Base-by-base conservation (phyloP, 2,888 invertebrate species). In the Vandiemenella viatica region DNA sequence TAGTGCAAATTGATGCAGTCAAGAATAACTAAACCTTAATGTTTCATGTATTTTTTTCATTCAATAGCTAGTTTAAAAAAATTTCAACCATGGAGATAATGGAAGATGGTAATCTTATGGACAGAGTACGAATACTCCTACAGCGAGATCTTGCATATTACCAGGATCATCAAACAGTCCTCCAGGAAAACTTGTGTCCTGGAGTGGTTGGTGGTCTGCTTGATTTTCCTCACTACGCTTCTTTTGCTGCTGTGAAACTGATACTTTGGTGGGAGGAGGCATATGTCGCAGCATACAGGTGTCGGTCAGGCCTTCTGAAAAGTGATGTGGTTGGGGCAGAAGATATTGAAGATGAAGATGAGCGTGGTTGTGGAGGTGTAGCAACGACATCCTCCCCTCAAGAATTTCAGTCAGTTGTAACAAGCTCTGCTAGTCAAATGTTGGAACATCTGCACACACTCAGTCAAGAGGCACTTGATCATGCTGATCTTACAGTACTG, bases 51-150 rank as follows among this genome's bases (percentile, higher is more conserved):
- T n/a, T n/a, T n/a, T n/a, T n/a, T n/a, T n/a, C n/a, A n/a, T n/a
- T n/a, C n/a, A n/a, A n/a, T n/a, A n/a, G n/a, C n/a, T n/a, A n/a
- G n/a, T n/a, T n/a, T n/a, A 32, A 32, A 17, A 45, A 19, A 45
- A 15, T 10, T 2, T n/a, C 22, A 56, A 61, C 52, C 55, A 87
- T 86, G 87, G 87, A 87, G 68, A 83, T 88, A 40, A 86, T 88
- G 71, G 87, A 88, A 76, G 87, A 88, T 75, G 87, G 87, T 16
- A 87, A 87, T 74, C 77, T 88, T 66, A 85, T 87, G 78, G 87
- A 88, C 65, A 76, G 86, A 57, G 84, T 88, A 56, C 79, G 83
- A 55, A 85, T 88, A 59, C 69, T 88, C 45, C 71, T 88, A 50
- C 84, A 87, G 67, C 70, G 87, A 50, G 87, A 88, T 66, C 73